Conservation (phyloP, 2,113 vertebrate species). For the Tragelaphus scriptus region DNA sequence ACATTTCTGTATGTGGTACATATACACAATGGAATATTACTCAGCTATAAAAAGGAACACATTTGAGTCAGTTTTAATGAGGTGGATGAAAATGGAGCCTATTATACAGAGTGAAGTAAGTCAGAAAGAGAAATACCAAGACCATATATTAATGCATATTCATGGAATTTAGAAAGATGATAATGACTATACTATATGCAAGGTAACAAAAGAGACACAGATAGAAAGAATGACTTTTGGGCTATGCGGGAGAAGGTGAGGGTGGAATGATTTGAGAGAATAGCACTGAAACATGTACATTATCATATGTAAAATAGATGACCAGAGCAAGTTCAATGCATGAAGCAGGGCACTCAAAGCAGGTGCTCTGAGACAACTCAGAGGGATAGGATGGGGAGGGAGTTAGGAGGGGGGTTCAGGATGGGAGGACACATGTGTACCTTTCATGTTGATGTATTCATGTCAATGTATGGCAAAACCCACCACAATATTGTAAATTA, state of each 20-base stretch:
- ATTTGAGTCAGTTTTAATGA: neutral
- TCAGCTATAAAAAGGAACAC: neutral
- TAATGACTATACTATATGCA: neutral
- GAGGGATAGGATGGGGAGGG: neutral
- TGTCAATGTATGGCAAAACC: neutral
- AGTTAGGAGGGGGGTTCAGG: neutral
- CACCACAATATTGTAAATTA: neutral
- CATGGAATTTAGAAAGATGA: neutral
- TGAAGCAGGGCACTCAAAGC: neutral
- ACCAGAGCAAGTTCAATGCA: neutral
- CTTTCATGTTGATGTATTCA: neutral
- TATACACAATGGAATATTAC: neutral
- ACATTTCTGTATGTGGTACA: neutral
- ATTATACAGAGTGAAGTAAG: neutral
- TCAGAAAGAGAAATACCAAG: neutral
- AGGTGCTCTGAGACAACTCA: neutral
- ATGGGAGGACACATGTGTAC: neutral
- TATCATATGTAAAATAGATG: neutral
- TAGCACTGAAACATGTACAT: neutral
- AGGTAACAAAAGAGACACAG: neutral
- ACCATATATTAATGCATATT: neutral
- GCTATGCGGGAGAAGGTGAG: neutral
- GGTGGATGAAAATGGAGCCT: neutral
- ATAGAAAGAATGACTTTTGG: neutral
- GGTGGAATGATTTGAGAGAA: neutral